Percentiles rank a stretch among this genome's conserved stretches.
These are phyloP conservation scores for Ailurus styani DNA, from an alignment of 2,113 vertebrate species.

Conservation along the genomic window DNA sequence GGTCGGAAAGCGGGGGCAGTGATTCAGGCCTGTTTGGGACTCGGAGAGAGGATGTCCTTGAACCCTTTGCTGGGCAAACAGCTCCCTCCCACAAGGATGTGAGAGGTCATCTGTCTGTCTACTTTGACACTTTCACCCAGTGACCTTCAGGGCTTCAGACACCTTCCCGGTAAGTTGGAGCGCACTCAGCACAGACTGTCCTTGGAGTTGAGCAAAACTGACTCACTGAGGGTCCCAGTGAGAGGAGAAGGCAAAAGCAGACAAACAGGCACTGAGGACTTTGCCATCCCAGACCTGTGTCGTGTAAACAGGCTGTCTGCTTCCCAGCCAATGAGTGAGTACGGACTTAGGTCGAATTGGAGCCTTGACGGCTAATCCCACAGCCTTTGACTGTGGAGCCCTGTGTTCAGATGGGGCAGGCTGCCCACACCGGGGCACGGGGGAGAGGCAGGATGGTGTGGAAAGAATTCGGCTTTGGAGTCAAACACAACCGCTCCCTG, in stretches of 20 bases:
- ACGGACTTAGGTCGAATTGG: neutral
- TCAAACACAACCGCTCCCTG: neutral
- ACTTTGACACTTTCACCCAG: slow-evolving; percentile 66
- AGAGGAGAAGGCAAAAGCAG: slow-evolving; percentile 21
- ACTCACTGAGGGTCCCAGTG: slow-evolving; percentile 19
- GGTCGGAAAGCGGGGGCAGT: slow-evolving; percentile 51
- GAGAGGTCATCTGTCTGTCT: slow-evolving; percentile 70
- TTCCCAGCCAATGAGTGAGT: neutral
- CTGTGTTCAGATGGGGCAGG: neutral
- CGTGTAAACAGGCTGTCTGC: neutral
- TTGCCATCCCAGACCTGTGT: slow-evolving; percentile 20
- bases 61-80: slow-evolving; percentile 43
- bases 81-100: neutral
- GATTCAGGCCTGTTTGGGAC: slow-evolving; percentile 64
- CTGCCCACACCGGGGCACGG: neutral
- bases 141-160: slow-evolving; percentile 50
- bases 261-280: slow-evolving; percentile 10
- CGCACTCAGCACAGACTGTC: slow-evolving; percentile 6
- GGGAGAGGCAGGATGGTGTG: neutral
- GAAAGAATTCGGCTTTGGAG: neutral
- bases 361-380: neutral
- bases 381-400: neutral
- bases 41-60: slow-evolving; percentile 38
- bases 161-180: slow-evolving; percentile 31
- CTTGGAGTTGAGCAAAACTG: slow-evolving; percentile 41